phyloP scores from a whole-genome alignment of 2,888 invertebrate species.

The Zeuzera pyrina region DNA sequence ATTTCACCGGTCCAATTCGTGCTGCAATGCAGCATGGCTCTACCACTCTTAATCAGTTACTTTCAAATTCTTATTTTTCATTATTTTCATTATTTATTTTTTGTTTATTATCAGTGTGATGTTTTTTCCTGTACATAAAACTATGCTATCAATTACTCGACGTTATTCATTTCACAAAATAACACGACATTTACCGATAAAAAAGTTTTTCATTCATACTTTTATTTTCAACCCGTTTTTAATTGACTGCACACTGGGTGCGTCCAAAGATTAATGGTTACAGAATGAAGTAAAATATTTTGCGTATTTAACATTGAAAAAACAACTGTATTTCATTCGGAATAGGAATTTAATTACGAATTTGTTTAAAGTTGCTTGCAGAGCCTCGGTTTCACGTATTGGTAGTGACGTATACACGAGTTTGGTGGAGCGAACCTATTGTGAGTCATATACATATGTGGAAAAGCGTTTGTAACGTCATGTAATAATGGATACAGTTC shows the following conservation, averaged over 20 bases:
- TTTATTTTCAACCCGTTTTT: slow-evolving; percentile 17
- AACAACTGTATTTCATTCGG: slow-evolving; percentile 14
- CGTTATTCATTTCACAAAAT: slow-evolving; percentile 1
- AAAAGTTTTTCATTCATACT: slow-evolving; percentile 1
- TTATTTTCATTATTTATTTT: too few species aligned
- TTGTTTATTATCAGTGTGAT: too few species aligned
- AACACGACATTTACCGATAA: neutral
- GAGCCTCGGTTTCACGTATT: slow-evolving; percentile 21
- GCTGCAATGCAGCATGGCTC: too few species aligned
- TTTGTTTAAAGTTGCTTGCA: slow-evolving; percentile 19
- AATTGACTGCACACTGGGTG: slow-evolving; percentile 24
- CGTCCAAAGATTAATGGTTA: slow-evolving; percentile 27
- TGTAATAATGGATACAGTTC: slow-evolving; percentile 1
- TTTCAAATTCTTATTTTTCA: too few species aligned
- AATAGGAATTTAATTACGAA: slow-evolving; percentile 18
- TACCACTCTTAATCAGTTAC: too few species aligned
- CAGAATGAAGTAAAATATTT: slow-evolving; percentile 20
- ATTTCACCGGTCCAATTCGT: too few species aligned
- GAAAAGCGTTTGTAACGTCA: neutral
- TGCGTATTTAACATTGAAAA: slow-evolving; percentile 11
- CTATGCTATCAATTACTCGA: too few species aligned
- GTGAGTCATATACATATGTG: slow-evolving; percentile 17
- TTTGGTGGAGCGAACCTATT: slow-evolving; percentile 31
- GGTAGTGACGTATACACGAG: slow-evolving; percentile 33
- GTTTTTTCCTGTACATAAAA: too few species aligned